Base-by-base conservation (phyloP, 2,888 invertebrate species). In the Andrena bicolor region DNA sequence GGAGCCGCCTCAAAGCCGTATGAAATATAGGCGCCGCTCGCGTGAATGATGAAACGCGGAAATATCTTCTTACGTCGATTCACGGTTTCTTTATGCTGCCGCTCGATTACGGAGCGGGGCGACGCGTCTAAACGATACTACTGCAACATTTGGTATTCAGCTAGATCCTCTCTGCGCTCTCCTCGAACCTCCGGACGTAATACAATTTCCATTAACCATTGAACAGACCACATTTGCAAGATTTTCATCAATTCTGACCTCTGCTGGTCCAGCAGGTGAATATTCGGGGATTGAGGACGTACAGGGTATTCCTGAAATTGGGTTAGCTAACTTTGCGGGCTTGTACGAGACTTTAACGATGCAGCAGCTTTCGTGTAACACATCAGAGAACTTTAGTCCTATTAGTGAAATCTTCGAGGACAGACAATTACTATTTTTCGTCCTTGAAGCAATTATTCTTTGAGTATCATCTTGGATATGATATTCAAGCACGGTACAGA, bases 51-150 rank as follows among this genome's bases (percentile, higher is more conserved):
- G 26, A 23, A 72, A 70, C 30, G 8, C 7, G 63, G 74, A 70
- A 71, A 70, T 64, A 58, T 65, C 32, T 65, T 32, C 49, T 69
- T 28, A 61, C 51, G 35, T 66, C 77, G 35, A 74, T 63, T 48
- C 20, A 63, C 23, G 28, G 51, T 49, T 51, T 20, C 63, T 35
- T 7, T 35, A 32, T 35, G 20, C 32, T 20, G 4, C 8, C n/a
- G 30, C 7, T 6, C 64, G 61, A 63, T 35, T 32, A 20, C 32
- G 1, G 48, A 16, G 10, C 2, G 23, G 20, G 26, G n/a, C 30
- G 20, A 64, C 56, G 16, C 61, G 51, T 66, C 74, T 66, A 16
- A 48, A 61, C 73, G 60, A 6, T 16, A 65, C 60, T 71, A 41
- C 41, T 41, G 41, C 63, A 30, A 48, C 23, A 41, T 56, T 75